These are phyloP conservation scores for Ceyx cyanopectus DNA, from an alignment of 2,113 vertebrate genomes.

Conservation along the genomic window DNA sequence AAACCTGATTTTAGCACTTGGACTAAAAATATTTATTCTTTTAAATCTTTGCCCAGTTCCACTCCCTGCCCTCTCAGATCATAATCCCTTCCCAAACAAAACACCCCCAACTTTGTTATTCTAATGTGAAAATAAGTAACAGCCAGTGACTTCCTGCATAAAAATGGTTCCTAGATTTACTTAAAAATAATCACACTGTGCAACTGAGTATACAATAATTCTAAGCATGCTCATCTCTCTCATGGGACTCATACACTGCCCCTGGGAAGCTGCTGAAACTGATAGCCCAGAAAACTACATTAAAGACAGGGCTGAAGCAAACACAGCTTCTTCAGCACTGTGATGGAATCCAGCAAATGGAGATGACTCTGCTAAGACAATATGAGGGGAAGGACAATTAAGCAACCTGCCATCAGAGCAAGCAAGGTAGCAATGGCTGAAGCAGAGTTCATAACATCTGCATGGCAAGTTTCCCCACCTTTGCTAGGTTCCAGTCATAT, in stretches of 20 bases:
- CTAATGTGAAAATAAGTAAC: background rate
- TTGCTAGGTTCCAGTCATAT: background rate
- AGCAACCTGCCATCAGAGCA: background rate
- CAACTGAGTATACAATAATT: background rate
- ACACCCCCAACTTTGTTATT: background rate
- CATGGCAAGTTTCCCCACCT: background rate
- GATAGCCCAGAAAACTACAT: background rate
- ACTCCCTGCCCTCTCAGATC: background rate
- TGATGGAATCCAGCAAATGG: background rate
- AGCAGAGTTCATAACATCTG: background rate
- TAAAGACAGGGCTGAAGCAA: background rate
- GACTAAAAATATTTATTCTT: slow-evolving; percentile 34
- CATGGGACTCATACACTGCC: background rate
- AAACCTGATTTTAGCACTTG: slow-evolving; percentile 18
- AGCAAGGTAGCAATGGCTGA: background rate
- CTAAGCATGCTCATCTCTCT: background rate
- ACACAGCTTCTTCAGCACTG: background rate
- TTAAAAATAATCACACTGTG: background rate
- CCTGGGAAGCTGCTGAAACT: background rate
- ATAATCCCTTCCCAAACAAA: slow-evolving; percentile 44
- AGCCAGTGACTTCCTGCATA: background rate
- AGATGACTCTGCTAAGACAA: background rate
- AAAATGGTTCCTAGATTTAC: slow-evolving; percentile 2
- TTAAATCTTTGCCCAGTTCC: background rate
- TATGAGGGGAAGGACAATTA: background rate